Base-by-base conservation (phyloP, 2,888 invertebrate genomes). In the Sminthurinus aureus region DNA sequence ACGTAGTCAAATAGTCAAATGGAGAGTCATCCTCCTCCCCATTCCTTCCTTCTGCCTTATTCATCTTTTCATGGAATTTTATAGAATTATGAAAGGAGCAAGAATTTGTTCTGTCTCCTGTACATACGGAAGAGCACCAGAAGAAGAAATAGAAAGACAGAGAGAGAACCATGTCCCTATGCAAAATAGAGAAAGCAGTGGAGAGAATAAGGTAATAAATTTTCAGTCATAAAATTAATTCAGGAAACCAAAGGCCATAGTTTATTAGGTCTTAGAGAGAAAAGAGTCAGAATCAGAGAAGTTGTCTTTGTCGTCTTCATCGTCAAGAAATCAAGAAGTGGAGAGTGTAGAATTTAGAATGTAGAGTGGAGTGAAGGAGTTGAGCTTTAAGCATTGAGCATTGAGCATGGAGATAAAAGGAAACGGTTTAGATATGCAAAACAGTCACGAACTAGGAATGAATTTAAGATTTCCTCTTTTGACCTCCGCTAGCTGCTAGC, bases 351-450 rank as follows among this genome's bases (percentile, higher is more conserved):
- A 38, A 38, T 38, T 6, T 6, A 38, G 38, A 38, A 38, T 38
- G 3, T 6, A 38, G 38, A 38, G n/a, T n/a, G 9, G 52, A 58
- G 58, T 18, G 58, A 58, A 78, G 78, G 77, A 78, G 66, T 75
- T 77, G 69, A 71, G 79, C 26, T 73, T 52, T 75, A 6, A 38
- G 38, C 38, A 38, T 6, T 4, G 38, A 38, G 38, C 38, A 38
- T 38, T 38, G 38, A 38, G 38, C 1, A 38, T 38, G 38, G 83
- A 86, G 86, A 87, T 86, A 87, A 86, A 85, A 85, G 84, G 83
- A 86, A 87, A 87, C 86, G 87, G 87, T 86, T 87, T 86, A 87
- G 87, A 87, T 87, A 87, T 87, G 87, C 87, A 87, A 87, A 87
- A 79, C 81, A 85, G 85, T 67, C 73, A 75, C 79, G 71, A 78